A percentile compares a stretch with the other conserved stretches of the same genome.
Conservation (phyloP, 2,797 vertebrate species). For the Manis javanica region DNA sequence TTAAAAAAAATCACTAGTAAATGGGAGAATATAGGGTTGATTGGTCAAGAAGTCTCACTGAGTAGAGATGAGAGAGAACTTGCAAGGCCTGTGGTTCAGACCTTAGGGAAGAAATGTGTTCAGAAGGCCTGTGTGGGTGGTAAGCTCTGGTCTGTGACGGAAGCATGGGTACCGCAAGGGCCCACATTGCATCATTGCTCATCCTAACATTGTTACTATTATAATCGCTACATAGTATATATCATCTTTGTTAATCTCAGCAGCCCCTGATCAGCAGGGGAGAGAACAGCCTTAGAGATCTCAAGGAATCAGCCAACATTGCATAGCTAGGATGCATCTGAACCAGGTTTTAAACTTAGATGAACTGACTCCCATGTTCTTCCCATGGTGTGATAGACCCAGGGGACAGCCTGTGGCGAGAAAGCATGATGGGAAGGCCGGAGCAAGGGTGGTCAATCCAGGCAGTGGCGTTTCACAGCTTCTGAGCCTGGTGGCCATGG, state of each 20-base stretch:
- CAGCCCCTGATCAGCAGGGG: neutral
- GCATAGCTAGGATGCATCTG: neutral
- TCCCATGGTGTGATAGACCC: neutral
- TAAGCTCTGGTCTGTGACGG: neutral
- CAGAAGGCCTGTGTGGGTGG: neutral
- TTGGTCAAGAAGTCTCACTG: neutral
- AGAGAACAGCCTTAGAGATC: neutral
- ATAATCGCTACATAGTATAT: rapidly evolving
- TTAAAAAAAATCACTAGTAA: neutral
- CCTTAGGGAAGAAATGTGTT: neutral
- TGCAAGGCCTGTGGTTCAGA: neutral
- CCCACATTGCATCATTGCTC: rapidly evolving
- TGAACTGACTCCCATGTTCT: neutral
- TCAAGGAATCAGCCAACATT: neutral
- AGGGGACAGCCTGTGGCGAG: rapidly evolving
- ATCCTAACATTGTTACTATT: neutral
- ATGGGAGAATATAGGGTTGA: neutral
- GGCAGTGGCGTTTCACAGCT: neutral
- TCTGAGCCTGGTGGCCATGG: neutral
- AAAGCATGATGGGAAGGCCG: too few species aligned
- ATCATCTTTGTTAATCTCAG: neutral
- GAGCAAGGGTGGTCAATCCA: rapidly evolving
- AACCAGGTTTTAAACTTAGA: neutral
- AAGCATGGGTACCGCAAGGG: neutral
- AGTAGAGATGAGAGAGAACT: neutral